These are phyloP conservation scores for Eubasilissa splendida DNA, from an alignment of 2,888 invertebrate genomes.

Conservation along the genomic window DNA sequence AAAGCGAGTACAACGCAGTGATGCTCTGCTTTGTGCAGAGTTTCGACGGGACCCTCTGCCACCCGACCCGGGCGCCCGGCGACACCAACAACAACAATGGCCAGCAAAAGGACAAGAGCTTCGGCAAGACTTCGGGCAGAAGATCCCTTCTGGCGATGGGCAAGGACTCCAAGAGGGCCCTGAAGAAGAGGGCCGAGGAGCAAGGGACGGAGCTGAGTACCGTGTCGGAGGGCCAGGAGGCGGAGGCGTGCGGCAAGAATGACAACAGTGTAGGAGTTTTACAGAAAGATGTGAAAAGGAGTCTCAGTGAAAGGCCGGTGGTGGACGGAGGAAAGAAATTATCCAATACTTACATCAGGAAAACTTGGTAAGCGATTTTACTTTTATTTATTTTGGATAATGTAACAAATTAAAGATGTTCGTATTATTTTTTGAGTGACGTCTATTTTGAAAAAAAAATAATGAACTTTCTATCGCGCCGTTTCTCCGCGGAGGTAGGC, in stretches of 20 bases:
- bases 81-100: conserved; percentile 63
- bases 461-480: too few relatives aligned
- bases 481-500: too few relatives aligned
- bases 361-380: conserved; percentile 67
- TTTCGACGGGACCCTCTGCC: conserved; percentile 70
- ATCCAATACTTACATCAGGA: conserved; percentile 68
- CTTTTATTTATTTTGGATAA: neutral
- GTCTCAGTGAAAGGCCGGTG: conserved; percentile 68
- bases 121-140: conserved; percentile 59
- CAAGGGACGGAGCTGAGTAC: conserved; percentile 57
- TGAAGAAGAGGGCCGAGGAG: conserved; percentile 17
- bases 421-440: too few relatives aligned
- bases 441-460: too few relatives aligned
- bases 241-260: conserved; percentile 59
- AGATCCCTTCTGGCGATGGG: conserved; percentile 57
- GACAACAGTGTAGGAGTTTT: conserved; percentile 56
- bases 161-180: conserved; percentile 58
- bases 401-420: too few relatives aligned
- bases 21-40: conserved; percentile 83
- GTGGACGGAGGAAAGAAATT: conserved; percentile 61
- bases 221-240: conserved; percentile 56
- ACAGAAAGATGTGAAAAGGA: conserved; percentile 64
- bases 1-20: conserved; percentile 65
- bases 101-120: conserved; percentile 61
- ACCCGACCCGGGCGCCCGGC: conserved; percentile 64